Percentiles rank a stretch among this genome's conserved stretches.
Evolutionary conservation across 2,888 invertebrate genomes (phyloP).

Genomic region (Chloroclysta siterata): DNA sequence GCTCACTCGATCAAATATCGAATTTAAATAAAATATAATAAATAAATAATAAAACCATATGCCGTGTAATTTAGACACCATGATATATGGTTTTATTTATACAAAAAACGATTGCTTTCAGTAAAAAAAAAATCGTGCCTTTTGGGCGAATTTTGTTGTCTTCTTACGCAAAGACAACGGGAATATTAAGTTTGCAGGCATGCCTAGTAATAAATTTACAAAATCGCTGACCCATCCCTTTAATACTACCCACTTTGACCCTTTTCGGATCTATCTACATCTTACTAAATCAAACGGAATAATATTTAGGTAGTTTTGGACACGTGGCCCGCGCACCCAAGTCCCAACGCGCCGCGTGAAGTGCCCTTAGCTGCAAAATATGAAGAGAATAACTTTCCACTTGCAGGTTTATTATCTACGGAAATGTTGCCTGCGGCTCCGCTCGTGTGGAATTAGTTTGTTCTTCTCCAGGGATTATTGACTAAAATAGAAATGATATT

Average conservation of each 20-base stretch:
- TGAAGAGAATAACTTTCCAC: slow-evolving; percentile 33
- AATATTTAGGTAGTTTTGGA: slow-evolving; percentile 27
- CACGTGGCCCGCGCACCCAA: slow-evolving; percentile 20
- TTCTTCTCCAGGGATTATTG: slow-evolving; percentile 23
- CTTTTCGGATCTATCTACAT: slow-evolving; percentile 25
- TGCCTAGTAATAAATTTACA: slow-evolving; percentile 20
- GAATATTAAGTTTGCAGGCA: not conserved
- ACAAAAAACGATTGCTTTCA: too few relatives aligned
- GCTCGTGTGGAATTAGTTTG: slow-evolving; percentile 28
- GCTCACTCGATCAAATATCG: too few relatives aligned
- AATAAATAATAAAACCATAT: too few relatives aligned
- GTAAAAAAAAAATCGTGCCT: not conserved
- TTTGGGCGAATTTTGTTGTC: not conserved
- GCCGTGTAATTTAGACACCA: too few relatives aligned
- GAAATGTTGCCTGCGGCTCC: slow-evolving; percentile 28
- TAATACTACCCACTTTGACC: slow-evolving; percentile 18
- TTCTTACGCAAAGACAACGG: not conserved
- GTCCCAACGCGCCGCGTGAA: slow-evolving; percentile 12
- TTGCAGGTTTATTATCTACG: slow-evolving; percentile 32
- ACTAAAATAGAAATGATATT: slow-evolving; percentile 21
- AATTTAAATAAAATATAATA: too few relatives aligned
- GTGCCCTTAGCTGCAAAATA: slow-evolving; percentile 31
- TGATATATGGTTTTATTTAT: too few relatives aligned
- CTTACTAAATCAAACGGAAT: slow-evolving; percentile 32
- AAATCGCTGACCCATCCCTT: slow-evolving; percentile 25